A percentile compares a stretch with the other conserved stretches of the same genome.
Conservation (phyloP, 2,797 vertebrate genomes). For the Euthynnus affinis region DNA sequence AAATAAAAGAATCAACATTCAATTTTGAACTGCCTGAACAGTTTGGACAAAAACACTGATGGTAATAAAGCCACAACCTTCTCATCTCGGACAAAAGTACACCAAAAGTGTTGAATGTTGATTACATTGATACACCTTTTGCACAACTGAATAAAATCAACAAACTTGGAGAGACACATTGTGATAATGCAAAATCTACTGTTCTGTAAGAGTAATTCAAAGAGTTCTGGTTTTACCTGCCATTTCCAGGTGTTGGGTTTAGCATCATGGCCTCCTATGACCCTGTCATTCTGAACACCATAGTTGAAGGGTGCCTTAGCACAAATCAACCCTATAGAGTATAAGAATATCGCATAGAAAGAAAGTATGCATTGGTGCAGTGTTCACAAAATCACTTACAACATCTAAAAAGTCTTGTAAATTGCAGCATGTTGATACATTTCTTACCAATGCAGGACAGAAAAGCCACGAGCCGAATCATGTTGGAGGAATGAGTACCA, state of each 20-base stretch:
- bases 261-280: slow-evolving; percentile 73
- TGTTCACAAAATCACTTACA: not conserved
- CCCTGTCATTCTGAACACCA: slow-evolving; percentile 65
- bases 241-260: slow-evolving; percentile 73
- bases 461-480: slow-evolving; percentile 70
- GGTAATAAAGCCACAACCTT: too few species aligned
- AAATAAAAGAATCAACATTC: not conserved
- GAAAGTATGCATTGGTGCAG: not conserved
- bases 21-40: not conserved
- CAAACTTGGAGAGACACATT: not conserved
- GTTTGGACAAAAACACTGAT: not conserved
- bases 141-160: not conserved
- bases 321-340: slow-evolving; percentile 60
- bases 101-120: not conserved
- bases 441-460: slow-evolving; percentile 75
- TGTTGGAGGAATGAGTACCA: slow-evolving; percentile 51
- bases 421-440: not conserved
- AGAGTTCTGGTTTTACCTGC: slow-evolving; percentile 69
- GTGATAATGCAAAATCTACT: too few species aligned
- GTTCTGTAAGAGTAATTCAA: too few species aligned
- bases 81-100: too few species aligned
- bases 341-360: not conserved
- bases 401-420: not conserved
- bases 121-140: not conserved
- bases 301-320: slow-evolving; percentile 60